Evolutionary conservation across 1,140 invertebrate genomes (phyloP).

Genomic region (Drosophila navojoa): DNA sequence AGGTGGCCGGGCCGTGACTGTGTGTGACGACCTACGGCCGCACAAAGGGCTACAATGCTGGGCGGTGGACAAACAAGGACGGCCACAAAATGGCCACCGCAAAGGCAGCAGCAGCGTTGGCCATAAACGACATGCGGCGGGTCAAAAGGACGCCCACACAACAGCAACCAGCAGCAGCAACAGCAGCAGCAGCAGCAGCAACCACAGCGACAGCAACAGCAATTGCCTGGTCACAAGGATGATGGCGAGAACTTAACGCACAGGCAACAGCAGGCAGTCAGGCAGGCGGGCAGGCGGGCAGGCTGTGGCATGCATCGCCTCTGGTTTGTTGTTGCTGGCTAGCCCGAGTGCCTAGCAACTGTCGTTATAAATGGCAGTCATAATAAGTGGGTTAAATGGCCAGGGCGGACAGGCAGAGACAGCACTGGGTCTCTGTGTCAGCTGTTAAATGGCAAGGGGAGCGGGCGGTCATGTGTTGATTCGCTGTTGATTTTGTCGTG

Average conservation of each 20-base stretch:
- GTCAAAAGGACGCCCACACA: slow-evolving; percentile 76
- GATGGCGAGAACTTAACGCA: slow-evolving; percentile 40
- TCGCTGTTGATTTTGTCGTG: slow-evolving; percentile 68
- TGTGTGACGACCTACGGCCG: slow-evolving; percentile 62
- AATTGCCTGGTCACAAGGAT: slow-evolving; percentile 16
- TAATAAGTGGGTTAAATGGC: slow-evolving; percentile 80
- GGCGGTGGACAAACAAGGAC: slow-evolving; percentile 57
- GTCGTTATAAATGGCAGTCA: slow-evolving; percentile 76
- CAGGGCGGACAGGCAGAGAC: slow-evolving; percentile 21
- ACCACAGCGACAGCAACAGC: slow-evolving; percentile 14
- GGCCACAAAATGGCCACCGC: slow-evolving; percentile 73
- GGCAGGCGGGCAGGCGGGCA: slow-evolving; percentile 23
- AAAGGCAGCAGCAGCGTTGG: slow-evolving; percentile 54
- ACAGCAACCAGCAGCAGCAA: slow-evolving; percentile 10
- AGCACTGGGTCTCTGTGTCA: slow-evolving; percentile 62
- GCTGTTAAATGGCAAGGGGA: slow-evolving; percentile 19
- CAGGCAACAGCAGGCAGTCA: slow-evolving; percentile 6
- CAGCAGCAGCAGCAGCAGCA: slow-evolving; percentile 15
- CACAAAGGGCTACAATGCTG: slow-evolving; percentile 48
- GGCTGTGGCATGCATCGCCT: slow-evolving; percentile 30
- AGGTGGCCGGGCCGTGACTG: slow-evolving; percentile 40
- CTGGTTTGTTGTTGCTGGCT: slow-evolving; percentile 8
- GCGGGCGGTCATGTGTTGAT: slow-evolving; percentile 62
- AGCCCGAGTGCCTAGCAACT: slow-evolving; percentile 38
- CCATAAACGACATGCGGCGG: slow-evolving; percentile 77